Evolutionary conservation across 1,140 invertebrate species (phyloP).

Genomic region (Dreissena polymorpha): DNA sequence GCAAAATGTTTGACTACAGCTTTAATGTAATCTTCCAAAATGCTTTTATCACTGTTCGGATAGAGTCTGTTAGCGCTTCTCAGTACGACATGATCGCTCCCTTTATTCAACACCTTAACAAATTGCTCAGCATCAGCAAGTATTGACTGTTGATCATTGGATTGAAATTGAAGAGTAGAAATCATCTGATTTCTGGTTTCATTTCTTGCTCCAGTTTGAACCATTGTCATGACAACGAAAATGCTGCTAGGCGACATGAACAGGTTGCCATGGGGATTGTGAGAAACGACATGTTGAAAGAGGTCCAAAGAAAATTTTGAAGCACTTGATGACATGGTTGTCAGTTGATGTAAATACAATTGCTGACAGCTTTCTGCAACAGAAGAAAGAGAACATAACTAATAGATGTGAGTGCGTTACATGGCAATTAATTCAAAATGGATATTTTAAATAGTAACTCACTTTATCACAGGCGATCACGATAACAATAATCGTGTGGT

Average conservation of each 20-base stretch:
- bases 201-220: slow-evolving; percentile 48
- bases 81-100: slow-evolving; percentile 17
- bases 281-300: not conserved
- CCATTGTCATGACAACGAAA: slow-evolving; percentile 31
- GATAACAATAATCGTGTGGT: too few species aligned
- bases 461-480: too few species aligned
- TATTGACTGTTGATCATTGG: slow-evolving; percentile 16
- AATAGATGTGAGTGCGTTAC: too few species aligned
- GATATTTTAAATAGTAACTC: too few species aligned
- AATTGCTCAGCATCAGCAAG: not conserved
- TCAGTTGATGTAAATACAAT: too few species aligned
- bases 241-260: slow-evolving; percentile 49
- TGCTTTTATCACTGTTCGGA: slow-evolving; percentile 36
- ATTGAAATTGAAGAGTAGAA: slow-evolving; percentile 40
- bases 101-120: slow-evolving; percentile 24
- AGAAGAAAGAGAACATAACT: too few species aligned
- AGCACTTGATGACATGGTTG: too few species aligned
- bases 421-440: too few species aligned
- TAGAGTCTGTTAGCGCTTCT: slow-evolving; percentile 40
- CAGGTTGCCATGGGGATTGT: not conserved
- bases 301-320: slow-evolving; percentile 6
- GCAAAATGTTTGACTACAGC: slow-evolving; percentile 23
- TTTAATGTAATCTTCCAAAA: slow-evolving; percentile 23
- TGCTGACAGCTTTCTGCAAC: too few species aligned
- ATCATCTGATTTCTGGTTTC: slow-evolving; percentile 43